Conservation (phyloP, 2,888 invertebrate species). For the Syrista parreyssii region DNA sequence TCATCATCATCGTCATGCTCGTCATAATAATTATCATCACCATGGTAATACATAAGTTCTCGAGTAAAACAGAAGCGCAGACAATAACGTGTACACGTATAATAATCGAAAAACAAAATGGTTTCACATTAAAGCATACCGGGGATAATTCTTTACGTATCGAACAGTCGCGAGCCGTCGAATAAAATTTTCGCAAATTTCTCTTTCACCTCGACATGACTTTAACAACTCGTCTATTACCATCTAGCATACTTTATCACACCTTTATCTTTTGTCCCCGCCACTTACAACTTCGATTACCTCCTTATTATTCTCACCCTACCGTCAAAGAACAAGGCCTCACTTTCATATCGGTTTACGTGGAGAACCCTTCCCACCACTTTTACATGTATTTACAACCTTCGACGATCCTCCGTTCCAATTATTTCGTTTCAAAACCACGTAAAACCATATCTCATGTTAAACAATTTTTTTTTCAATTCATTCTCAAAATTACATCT, state of each 20-base stretch:
- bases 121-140: constrained; percentile 2
- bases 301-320: no score
- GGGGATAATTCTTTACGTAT: not conserved
- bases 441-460: not conserved
- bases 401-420: constrained; percentile 22
- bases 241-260: not conserved
- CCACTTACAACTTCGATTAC: not conserved
- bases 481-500: not conserved
- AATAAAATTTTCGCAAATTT: not conserved
- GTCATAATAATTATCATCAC: constrained; percentile 3
- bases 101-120: constrained; percentile 24
- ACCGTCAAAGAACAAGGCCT: not conserved
- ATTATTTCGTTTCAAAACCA: constrained; percentile 9
- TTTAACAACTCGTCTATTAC: not conserved
- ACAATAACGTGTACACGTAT: constrained; percentile 8
- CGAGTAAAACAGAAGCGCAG: constrained; percentile 43
- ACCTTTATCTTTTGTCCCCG: not conserved
- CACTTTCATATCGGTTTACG: not conserved
- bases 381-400: not conserved
- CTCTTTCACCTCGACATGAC: constrained; percentile 13
- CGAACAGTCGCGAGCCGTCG: not conserved
- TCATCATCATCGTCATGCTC: constrained; percentile 23
- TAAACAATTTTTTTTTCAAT: not conserved
- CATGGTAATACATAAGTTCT: constrained; percentile 34
- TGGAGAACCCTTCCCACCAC: not conserved